Evolutionary conservation across 2,888 invertebrate genomes (phyloP).

Genomic region (Drosophila borealis): DNA sequence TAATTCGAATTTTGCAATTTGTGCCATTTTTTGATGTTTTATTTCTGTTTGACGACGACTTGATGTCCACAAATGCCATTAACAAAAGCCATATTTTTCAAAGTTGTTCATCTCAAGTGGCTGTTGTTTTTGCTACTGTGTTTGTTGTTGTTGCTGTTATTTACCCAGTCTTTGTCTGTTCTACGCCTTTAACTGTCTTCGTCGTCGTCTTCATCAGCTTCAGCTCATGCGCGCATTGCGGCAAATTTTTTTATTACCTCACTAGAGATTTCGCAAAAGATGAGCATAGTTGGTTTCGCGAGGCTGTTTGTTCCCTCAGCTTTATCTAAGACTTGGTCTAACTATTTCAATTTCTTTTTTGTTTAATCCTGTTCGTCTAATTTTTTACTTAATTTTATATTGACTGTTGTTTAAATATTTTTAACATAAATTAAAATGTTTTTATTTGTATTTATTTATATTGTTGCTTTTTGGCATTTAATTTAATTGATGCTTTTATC

Average conservation of each 20-base stretch:
- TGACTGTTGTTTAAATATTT: too few species aligned
- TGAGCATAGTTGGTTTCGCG: neutral
- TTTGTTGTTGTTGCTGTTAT: constrained; percentile 1
- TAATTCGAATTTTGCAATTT: constrained; percentile 51
- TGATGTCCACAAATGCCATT: constrained; percentile 27
- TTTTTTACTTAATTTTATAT: too few species aligned
- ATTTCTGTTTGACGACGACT: constrained; percentile 22
- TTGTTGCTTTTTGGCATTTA: constrained; percentile 1
- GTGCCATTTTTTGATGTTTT: constrained; percentile 40
- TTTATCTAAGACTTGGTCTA: too few species aligned
- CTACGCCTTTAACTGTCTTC: constrained; percentile 14
- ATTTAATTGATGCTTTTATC: neutral
- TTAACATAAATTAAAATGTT: neutral
- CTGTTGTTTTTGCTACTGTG: constrained; percentile 8
- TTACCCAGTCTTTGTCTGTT: constrained; percentile 21
- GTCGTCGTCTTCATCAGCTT: constrained; percentile 3
- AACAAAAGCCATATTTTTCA: constrained; percentile 26
- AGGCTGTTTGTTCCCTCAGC: neutral
- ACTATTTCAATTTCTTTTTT: too few species aligned
- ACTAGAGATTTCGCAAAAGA: neutral
- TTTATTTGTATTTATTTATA: neutral
- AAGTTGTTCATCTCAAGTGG: constrained; percentile 12
- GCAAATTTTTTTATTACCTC: constrained; percentile 21
- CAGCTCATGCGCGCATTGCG: constrained; percentile 40
- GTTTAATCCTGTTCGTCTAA: too few species aligned